phyloP scores from a whole-genome alignment of 2,888 invertebrate genomes.

The Chaitophorus viminalis region DNA sequence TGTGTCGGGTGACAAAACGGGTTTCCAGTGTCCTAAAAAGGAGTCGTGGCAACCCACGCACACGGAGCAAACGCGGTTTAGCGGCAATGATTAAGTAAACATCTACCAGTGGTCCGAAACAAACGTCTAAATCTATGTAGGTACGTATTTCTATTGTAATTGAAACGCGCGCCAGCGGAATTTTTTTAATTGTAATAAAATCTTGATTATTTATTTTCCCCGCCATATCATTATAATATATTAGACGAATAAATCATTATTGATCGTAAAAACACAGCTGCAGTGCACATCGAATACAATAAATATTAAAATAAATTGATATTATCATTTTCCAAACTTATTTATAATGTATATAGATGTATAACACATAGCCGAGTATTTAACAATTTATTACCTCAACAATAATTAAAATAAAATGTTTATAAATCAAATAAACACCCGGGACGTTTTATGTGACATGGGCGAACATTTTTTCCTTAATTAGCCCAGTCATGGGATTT shows the following conservation, averaged over 20 bases:
- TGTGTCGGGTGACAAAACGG: slow-evolving; percentile 36
- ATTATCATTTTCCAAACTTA: neutral
- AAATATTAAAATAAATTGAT: slow-evolving; percentile 17
- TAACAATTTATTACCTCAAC: slow-evolving; percentile 22
- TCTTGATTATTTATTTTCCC: neutral
- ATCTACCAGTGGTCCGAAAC: neutral
- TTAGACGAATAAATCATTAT: slow-evolving; percentile 12
- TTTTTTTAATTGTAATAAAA: neutral
- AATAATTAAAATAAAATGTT: slow-evolving; percentile 37
- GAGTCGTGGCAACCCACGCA: slow-evolving; percentile 38
- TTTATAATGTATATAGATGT: neutral
- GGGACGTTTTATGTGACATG: slow-evolving; percentile 9
- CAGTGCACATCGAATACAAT: neutral
- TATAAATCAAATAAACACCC: slow-evolving; percentile 33
- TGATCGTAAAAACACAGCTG: neutral
- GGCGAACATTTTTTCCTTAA: slow-evolving; percentile 29
- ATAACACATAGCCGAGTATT: neutral
- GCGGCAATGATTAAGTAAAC: slow-evolving; percentile 29
- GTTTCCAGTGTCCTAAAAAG: slow-evolving; percentile 41
- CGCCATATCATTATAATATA: neutral
- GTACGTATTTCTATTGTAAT: neutral
- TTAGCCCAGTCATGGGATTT: neutral
- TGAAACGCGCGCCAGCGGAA: neutral
- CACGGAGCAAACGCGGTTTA: neutral
- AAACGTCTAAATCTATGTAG: neutral